Evolutionary conservation across 2,797 vertebrate genomes (phyloP).

Genomic region (Furcifer pardalis): DNA sequence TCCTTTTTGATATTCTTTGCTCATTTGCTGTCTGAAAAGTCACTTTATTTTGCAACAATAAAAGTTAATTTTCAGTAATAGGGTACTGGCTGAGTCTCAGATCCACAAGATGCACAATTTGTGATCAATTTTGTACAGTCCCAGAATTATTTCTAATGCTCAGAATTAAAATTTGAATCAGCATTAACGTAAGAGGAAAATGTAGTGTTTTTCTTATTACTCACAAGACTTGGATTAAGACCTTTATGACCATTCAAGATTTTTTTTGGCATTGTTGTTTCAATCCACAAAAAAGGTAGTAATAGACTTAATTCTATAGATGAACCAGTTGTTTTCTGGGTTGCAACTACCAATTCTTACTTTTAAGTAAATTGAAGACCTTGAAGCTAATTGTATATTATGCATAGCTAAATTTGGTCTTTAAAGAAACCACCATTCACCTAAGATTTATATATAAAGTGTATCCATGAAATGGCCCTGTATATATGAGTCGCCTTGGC

Average conservation of each 20-base stretch:
- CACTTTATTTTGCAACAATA: too few relatives aligned
- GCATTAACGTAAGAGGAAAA: too few relatives aligned
- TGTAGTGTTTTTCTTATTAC: too few relatives aligned
- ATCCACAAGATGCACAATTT: background rate
- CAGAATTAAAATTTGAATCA: background rate
- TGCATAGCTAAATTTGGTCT: conserved; percentile 34
- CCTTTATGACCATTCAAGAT: background rate
- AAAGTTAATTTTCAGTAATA: too few relatives aligned
- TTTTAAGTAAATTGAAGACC: conserved; percentile 23
- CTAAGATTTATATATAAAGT: conserved; percentile 25
- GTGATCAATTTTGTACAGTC: background rate
- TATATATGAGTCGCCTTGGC: too few relatives aligned
- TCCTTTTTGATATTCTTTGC: too few relatives aligned
- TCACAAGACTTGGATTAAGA: background rate
- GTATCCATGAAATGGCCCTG: conserved; percentile 22
- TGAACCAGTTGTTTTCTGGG: background rate
- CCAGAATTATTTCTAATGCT: background rate
- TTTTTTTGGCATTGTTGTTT: background rate
- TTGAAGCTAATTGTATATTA: conserved; percentile 20
- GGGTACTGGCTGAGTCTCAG: background rate
- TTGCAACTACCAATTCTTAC: conserved; percentile 30
- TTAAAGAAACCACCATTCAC: conserved; percentile 30
- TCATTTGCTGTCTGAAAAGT: too few relatives aligned
- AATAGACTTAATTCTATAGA: background rate
- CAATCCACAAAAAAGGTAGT: background rate